Conservation (phyloP, 2,113 vertebrate species). For the Forbesichthys agassizii region DNA sequence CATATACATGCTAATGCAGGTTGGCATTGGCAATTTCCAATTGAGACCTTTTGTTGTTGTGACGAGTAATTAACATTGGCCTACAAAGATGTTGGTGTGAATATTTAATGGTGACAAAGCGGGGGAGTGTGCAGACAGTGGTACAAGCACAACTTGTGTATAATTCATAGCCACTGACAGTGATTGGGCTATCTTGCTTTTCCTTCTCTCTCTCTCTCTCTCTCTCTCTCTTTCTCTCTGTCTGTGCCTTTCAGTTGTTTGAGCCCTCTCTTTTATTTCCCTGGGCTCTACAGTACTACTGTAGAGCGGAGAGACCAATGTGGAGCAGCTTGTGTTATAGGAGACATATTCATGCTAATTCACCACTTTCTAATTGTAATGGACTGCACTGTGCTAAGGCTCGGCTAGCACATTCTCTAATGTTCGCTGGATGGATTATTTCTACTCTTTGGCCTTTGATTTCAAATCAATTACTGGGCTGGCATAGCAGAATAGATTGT, state of each 20-base stretch:
- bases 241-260: too few relatives aligned
- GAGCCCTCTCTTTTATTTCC: conserved; percentile 37
- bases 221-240: conserved; percentile 31
- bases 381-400: conserved; percentile 18
- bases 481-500: conserved; percentile 30
- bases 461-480: conserved; percentile 50
- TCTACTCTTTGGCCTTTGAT: conserved; percentile 40
- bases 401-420: conserved; percentile 41
- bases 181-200: conserved; percentile 43
- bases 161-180: conserved; percentile 82
- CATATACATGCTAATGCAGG: conserved; percentile 66
- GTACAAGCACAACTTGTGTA: conserved; percentile 78
- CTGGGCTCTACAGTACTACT: conserved; percentile 19
- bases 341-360: conserved; percentile 61
- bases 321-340: conserved; percentile 52
- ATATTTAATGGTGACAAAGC: conserved; percentile 82
- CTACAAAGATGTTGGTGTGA: conserved; percentile 79
- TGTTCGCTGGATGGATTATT: conserved; percentile 55
- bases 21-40: conserved; percentile 63
- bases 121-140: conserved; percentile 62
- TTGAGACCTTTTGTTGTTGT: conserved; percentile 72
- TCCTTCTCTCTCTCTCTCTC: conserved; percentile 21
- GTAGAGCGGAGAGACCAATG: conserved; percentile 36
- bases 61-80: conserved; percentile 80
- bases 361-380: conserved; percentile 39